phyloP scores from a whole-genome alignment of 2,888 invertebrate species.

The Acanthopleura granulata region DNA sequence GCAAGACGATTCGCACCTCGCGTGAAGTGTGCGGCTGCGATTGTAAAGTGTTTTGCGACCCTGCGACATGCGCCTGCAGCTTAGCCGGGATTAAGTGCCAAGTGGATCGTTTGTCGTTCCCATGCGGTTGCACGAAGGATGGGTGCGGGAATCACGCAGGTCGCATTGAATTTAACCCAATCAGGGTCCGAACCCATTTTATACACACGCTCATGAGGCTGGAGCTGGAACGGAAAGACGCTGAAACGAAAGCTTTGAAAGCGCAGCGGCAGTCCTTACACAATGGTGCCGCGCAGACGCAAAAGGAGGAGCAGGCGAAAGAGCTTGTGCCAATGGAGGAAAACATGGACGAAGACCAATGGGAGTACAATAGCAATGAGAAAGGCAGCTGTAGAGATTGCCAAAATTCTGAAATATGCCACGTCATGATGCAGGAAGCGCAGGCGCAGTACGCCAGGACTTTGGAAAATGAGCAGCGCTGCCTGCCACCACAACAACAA shows the following conservation, averaged over 20 bases:
- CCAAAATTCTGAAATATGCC: constrained; percentile 64
- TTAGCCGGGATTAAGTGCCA: constrained; percentile 97
- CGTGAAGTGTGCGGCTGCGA: constrained; percentile 77
- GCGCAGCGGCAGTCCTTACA: background rate
- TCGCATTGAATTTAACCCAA: constrained; percentile 95
- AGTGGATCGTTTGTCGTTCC: constrained; percentile 95
- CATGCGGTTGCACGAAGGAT: constrained; percentile 95
- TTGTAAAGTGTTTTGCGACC: constrained; percentile 81
- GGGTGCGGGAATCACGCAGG: constrained; percentile 94
- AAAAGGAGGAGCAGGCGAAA: constrained; percentile 27
- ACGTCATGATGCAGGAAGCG: constrained; percentile 64
- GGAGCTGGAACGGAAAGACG: constrained; percentile 60
- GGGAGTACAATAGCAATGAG: constrained; percentile 67
- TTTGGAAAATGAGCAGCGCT: constrained; percentile 39
- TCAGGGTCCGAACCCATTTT: constrained; percentile 95
- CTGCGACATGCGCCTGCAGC: constrained; percentile 94
- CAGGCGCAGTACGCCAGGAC: constrained; percentile 47
- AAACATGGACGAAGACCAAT: constrained; percentile 71
- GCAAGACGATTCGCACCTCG: constrained; percentile 90
- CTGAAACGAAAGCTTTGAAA: constrained; percentile 31
- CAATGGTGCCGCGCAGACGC: background rate
- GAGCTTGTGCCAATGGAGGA: constrained; percentile 27
- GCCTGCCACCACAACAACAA: background rate
- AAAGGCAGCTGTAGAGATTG: constrained; percentile 67
- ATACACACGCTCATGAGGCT: constrained; percentile 94